These are phyloP conservation scores for Holothuria leucospilota DNA, from an alignment of 53 echinoderm and acorn worm genomes.

Conservation along the genomic window DNA sequence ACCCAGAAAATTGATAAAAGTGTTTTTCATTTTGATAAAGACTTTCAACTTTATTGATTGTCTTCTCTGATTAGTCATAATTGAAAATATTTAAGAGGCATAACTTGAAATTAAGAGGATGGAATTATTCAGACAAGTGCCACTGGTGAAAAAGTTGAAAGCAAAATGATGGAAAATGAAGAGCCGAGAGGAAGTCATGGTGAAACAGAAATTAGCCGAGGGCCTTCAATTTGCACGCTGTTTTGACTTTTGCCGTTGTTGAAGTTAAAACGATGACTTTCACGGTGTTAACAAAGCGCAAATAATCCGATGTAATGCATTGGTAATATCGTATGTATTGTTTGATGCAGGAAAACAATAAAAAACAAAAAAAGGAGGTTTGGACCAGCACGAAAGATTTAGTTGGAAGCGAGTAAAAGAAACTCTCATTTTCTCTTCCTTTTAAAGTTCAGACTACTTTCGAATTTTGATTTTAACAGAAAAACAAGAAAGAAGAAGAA, in stretches of 20 bases:
- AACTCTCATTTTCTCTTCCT: too few species aligned
- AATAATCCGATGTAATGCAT: conserved; percentile 37
- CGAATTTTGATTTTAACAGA: too few species aligned
- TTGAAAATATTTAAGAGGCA: conserved; percentile 43
- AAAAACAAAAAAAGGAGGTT: too few species aligned
- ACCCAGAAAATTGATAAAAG: conserved; percentile 56
- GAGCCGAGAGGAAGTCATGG: not conserved
- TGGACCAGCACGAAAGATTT: too few species aligned
- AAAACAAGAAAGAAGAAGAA: too few species aligned
- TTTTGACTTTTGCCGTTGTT: conserved; percentile 32
- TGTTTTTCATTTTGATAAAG: conserved; percentile 34
- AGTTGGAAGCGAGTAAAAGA: too few species aligned
- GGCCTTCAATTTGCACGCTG: conserved; percentile 45
- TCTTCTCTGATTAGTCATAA: conserved; percentile 12
- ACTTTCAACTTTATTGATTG: conserved; percentile 10
- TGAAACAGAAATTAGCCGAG: conserved; percentile 18
- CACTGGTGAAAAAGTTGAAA: conserved; percentile 15
- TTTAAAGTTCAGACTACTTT: too few species aligned
- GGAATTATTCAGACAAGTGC: conserved; percentile 24
- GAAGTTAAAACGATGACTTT: conserved; percentile 5
- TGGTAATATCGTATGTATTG: conserved; percentile 3
- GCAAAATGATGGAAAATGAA: not conserved
- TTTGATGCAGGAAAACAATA: too few species aligned
- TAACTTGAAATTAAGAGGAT: conserved; percentile 38
- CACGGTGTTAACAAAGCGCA: conserved; percentile 41